A percentile compares a stretch with the other conserved stretches of the same genome.
Conservation (phyloP, 2,888 invertebrate genomes). For the Erpobdella octoculata region DNA sequence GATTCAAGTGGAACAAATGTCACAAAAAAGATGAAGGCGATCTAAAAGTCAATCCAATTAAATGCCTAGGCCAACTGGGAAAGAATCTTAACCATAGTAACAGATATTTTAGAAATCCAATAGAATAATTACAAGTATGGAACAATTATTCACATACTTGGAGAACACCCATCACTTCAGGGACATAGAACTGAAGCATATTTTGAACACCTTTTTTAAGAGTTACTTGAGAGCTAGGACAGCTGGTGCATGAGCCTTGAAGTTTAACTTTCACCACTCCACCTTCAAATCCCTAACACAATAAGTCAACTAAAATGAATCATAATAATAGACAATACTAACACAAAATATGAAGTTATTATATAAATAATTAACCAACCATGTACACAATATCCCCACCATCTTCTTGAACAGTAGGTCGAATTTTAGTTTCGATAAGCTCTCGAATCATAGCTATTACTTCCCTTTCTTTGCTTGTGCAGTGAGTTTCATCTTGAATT, state of each 20-base stretch:
- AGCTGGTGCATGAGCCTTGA: constrained; percentile 94
- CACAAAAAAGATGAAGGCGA: background rate
- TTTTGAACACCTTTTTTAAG: constrained; percentile 93
- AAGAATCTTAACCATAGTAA: background rate
- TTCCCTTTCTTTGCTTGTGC: too few relatives aligned
- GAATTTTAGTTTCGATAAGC: constrained; percentile 83
- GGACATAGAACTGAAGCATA: constrained; percentile 99
- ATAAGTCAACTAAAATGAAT: background rate
- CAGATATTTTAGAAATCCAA: background rate
- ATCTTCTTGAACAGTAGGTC: constrained; percentile 98
- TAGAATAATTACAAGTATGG: background rate
- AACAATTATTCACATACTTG: constrained; percentile 43
- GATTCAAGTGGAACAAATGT: too few relatives aligned
- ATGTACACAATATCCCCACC: constrained; percentile 91
- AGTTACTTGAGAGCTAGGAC: constrained; percentile 94
- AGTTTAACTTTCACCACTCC: constrained; percentile 89
- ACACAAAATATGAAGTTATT: background rate
- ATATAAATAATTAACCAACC: constrained; percentile 35
- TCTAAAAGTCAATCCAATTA: background rate
- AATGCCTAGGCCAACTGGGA: background rate
- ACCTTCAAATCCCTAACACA: constrained; percentile 40
- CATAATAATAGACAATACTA: background rate
- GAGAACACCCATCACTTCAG: constrained; percentile 65
- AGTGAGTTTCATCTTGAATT: constrained; percentile 77
- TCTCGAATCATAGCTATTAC: constrained; percentile 97